phyloP scores from a whole-genome alignment of 92 coral and sea anemone genomes.

The Zoanthus sociatus region DNA sequence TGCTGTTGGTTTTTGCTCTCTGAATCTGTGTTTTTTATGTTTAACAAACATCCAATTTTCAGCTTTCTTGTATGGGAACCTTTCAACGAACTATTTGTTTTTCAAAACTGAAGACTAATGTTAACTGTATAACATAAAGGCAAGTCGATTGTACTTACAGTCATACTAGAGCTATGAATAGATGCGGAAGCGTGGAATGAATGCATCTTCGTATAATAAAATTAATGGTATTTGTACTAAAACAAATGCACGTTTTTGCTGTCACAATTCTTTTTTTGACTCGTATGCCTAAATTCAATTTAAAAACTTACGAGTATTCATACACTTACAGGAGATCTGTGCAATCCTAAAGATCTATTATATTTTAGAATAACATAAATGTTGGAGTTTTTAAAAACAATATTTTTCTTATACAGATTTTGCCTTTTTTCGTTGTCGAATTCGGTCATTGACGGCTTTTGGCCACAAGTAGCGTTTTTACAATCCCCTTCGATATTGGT shows the following conservation, averaged over 20 bases:
- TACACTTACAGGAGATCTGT: constrained; percentile 8
- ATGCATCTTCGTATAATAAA: constrained; percentile 4
- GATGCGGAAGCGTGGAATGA: constrained; percentile 17
- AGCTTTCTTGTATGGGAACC: not conserved
- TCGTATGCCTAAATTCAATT: constrained; percentile 1
- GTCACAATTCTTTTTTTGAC: constrained; percentile 12
- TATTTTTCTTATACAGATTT: not conserved
- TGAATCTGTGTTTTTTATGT: not conserved
- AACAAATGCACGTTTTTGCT: constrained; percentile 6
- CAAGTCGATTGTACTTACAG: constrained; percentile 6
- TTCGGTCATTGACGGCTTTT: constrained; percentile 14
- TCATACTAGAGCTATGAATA: constrained; percentile 15
- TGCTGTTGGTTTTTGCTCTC: not conserved
- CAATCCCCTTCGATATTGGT: not conserved
- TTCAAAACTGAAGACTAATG: not conserved
- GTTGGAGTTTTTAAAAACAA: constrained; percentile 12
- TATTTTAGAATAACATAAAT: not conserved
- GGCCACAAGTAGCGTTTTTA: not conserved
- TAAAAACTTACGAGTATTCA: not conserved
- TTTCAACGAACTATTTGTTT: constrained; percentile 3
- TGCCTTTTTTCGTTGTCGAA: not conserved
- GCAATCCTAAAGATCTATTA: not conserved
- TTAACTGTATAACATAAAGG: not conserved
- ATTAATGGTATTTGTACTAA: constrained; percentile 7
- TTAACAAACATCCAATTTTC: not conserved